These are phyloP conservation scores for Pammene aurita DNA, from an alignment of 2,888 invertebrate genomes.

Conservation along the genomic window DNA sequence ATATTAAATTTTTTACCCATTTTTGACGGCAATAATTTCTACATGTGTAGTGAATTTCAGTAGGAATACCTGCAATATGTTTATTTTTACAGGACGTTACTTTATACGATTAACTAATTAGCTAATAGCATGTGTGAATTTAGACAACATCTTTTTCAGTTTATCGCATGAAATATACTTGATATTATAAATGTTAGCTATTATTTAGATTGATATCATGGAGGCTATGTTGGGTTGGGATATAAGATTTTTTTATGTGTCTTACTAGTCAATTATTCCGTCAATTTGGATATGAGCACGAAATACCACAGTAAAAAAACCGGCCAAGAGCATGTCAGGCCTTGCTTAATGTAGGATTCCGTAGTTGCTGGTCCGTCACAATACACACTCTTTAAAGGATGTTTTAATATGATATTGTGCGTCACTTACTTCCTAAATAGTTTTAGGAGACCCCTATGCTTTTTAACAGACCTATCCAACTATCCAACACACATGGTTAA, in stretches of 20 bases:
- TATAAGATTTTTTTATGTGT: not conserved
- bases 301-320: not conserved
- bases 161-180: constrained; percentile 55
- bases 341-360: no score
- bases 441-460: no score
- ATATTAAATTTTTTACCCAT: not conserved
- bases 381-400: no score
- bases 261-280: not conserved
- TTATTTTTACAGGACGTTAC: constrained; percentile 62
- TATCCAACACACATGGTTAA: no score
- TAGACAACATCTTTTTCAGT: constrained; percentile 60
- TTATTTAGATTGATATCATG: not conserved
- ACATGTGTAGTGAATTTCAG: constrained; percentile 8
- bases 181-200: not conserved
- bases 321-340: no score
- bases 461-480: no score
- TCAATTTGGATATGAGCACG: not conserved
- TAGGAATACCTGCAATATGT: constrained; percentile 46
- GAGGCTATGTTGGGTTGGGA: not conserved
- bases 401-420: no score
- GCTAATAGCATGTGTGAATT: constrained; percentile 55
- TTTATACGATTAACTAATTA: constrained; percentile 44
- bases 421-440: no score
- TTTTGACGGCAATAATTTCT: not conserved
- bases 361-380: no score